Evolutionary conservation across 1,140 invertebrate species (phyloP).

Genomic region (Rhynchophorus ferrugineus): DNA sequence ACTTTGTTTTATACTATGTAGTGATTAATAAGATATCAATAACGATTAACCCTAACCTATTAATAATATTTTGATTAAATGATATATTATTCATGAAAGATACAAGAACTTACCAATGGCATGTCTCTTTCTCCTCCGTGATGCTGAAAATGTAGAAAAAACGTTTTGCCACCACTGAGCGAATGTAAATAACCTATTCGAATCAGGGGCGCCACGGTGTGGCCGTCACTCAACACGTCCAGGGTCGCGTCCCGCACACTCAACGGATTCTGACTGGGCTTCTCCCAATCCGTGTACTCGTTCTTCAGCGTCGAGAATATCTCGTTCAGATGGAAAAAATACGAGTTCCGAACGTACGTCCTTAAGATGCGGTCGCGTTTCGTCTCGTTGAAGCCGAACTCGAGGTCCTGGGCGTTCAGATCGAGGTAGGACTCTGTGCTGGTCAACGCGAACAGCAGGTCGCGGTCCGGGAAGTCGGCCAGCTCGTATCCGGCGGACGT

Average conservation of each 20-base stretch:
- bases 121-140: conserved; percentile 65
- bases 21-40: no score
- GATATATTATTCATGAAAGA: not conserved
- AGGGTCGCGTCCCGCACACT: conserved; percentile 68
- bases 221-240: conserved; percentile 76
- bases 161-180: conserved; percentile 66
- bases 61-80: no score
- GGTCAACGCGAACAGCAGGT: conserved; percentile 69
- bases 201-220: conserved; percentile 75
- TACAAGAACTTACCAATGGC: conserved; percentile 54
- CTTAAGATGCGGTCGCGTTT: conserved; percentile 74
- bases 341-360: conserved; percentile 82
- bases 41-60: no score
- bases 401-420: conserved; percentile 66
- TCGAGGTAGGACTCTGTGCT: conserved; percentile 64
- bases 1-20: no score
- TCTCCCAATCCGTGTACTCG: conserved; percentile 90
- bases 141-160: conserved; percentile 83
- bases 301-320: conserved; percentile 86
- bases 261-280: conserved; percentile 62
- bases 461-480: conserved; percentile 74
- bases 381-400: conserved; percentile 80
- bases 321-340: conserved; percentile 82
- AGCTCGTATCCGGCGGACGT: conserved; percentile 64
- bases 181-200: conserved; percentile 74